These are phyloP conservation scores for Abrostola triplasia DNA, from an alignment of 2,888 invertebrate species.

Conservation along the genomic window DNA sequence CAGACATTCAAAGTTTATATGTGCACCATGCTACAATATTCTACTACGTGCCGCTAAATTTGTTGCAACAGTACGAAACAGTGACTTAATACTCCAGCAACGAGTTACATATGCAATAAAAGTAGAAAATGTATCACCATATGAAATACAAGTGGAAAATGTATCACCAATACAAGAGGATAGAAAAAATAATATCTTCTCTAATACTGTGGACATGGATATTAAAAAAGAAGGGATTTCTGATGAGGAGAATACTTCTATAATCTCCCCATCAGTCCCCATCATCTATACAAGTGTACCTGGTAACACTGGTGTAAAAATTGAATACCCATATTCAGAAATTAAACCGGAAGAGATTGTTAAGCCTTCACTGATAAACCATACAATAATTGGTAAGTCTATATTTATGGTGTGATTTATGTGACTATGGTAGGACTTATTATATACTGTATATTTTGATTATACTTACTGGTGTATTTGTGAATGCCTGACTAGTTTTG, in stretches of 20 bases:
- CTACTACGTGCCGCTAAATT: conserved; percentile 71
- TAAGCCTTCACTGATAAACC: conserved; percentile 58
- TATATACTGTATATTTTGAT: no score
- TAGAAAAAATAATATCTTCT: conserved; percentile 64
- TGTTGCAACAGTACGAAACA: conserved; percentile 61
- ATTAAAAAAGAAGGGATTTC: conserved; percentile 79
- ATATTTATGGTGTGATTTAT: no score
- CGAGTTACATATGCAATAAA: conserved; percentile 43
- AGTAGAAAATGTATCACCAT: conserved; percentile 65
- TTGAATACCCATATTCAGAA: conserved; percentile 60
- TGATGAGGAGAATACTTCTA: conserved; percentile 69
- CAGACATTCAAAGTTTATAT: conserved; percentile 74
- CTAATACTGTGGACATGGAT: conserved; percentile 64
- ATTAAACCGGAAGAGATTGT: conserved; percentile 80
- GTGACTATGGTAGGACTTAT: no score
- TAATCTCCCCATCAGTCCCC: neutral
- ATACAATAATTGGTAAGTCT: conserved; percentile 67
- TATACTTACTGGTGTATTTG: no score
- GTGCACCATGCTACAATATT: conserved; percentile 67
- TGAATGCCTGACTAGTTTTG: no score
- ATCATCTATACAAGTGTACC: conserved; percentile 21
- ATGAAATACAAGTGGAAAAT: no score
- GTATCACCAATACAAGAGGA: conserved; percentile 77
- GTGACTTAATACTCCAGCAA: conserved; percentile 63
- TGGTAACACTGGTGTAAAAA: conserved; percentile 48